Evolutionary conservation across 2,113 vertebrate species (phyloP), one percentile per base, ranked within the genome.

Genomic region (Sporophila hypoxantha): DNA sequence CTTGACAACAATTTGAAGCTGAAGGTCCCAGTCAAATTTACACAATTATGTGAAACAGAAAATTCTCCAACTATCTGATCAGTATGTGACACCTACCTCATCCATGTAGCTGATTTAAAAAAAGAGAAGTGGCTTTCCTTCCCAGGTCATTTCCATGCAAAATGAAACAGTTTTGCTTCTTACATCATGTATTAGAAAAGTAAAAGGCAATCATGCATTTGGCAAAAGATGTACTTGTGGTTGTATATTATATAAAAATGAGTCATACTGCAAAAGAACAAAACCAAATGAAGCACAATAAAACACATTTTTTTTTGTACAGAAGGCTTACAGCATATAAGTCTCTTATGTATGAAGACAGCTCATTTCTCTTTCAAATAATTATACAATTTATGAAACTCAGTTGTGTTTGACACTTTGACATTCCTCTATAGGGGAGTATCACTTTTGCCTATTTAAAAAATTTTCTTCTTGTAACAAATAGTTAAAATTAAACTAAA

Each of bases 141-240:
- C 93, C 92, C 88, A 73, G 95, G 96, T 97, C 44, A 95, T 91
- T 94, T 97, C 97, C 98, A 98, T 98, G 98, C 98, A 97, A 97
- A 96, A 97, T 96, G 82, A 91, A 91, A 90, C 39, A 91, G 80
- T 87, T 97, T 96, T 96, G 93, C 74, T 98, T 95, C 90, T 93
- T 96, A 96, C 93, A 97, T 88, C 89, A 92, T 86, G 94, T 93
- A 92, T 95, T 96, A 95, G 87, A 96, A 97, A 97, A 97, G 95
- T 95, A 97, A 98, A 98, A 98, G 98, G 97, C 98, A 96, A 97
- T 97, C 98, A 98, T 99, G 98, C 99, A 98, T 98, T 98, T 98
- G 98, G 98, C 97, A 98, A 98, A 97, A 96, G 56, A 80, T 92
- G 93, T 93, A 94, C 85, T 94, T 91, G 75, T 93, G 91, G 47